A percentile compares a stretch with the other conserved stretches of the same genome.
These are phyloP conservation scores for Theodoxus fluviatilis DNA, from an alignment of 2,888 invertebrate genomes.

Conservation along the genomic window DNA sequence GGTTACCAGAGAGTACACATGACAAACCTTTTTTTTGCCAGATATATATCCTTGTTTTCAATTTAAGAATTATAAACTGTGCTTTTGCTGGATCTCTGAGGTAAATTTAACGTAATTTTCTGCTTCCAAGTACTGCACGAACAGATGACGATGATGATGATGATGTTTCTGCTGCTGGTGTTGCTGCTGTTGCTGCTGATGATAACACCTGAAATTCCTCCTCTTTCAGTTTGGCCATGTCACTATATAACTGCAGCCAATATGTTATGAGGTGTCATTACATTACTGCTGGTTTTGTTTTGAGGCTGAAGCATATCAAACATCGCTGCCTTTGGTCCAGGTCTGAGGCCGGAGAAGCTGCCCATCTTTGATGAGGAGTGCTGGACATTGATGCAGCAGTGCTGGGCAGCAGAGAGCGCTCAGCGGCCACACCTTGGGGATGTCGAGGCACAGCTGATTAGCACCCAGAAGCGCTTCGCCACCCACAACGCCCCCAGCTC, in stretches of 20 bases:
- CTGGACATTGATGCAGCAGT: conserved; percentile 84
- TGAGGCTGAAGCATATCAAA: neutral
- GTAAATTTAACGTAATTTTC: too few species aligned
- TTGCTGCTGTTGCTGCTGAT: neutral
- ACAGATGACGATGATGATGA: too few species aligned
- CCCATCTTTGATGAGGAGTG: conserved; percentile 79
- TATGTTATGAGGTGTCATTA: too few species aligned
- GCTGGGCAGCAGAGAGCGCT: conserved; percentile 81
- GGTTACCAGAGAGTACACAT: too few species aligned
- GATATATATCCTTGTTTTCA: too few species aligned
- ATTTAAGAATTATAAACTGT: too few species aligned
- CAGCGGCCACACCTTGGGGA: conserved; percentile 81
- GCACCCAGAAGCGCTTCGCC: conserved; percentile 60
- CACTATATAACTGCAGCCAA: too few species aligned
- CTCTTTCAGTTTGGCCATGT: too few species aligned
- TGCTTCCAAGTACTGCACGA: too few species aligned
- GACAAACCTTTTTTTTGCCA: too few species aligned
- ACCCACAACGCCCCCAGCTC: too few species aligned
- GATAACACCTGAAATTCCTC: neutral
- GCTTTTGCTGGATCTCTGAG: too few species aligned
- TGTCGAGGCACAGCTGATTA: conserved; percentile 75
- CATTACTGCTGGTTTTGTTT: neutral
- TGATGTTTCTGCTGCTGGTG: neutral
- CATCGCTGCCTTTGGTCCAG: conserved; percentile 66
- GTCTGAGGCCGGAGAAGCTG: conserved; percentile 81